Evolutionary conservation across 2,888 invertebrate species (phyloP).

Genomic region (Thyatira batis): DNA sequence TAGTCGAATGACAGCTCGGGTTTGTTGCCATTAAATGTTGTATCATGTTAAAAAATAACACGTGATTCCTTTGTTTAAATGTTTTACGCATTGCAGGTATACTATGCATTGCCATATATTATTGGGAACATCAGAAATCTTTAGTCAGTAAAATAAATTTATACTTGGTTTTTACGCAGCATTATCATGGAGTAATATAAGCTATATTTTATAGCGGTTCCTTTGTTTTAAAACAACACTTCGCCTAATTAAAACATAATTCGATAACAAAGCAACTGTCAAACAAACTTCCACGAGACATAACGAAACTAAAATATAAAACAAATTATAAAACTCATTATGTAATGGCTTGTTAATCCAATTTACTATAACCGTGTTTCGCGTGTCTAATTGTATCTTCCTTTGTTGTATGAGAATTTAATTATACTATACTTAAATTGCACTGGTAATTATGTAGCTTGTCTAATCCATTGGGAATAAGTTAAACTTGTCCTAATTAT

Average conservation of each 20-base stretch:
- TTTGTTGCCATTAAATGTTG: neutral
- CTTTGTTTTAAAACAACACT: too few species aligned
- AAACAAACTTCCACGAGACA: too few species aligned
- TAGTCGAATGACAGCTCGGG: neutral
- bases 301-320: neutral
- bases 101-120: neutral
- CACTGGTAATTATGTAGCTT: neutral
- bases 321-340: neutral
- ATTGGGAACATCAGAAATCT: too few species aligned
- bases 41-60: too few species aligned
- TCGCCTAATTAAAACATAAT: too few species aligned
- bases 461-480: neutral
- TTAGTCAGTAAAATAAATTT: too few species aligned
- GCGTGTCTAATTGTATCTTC: neutral
- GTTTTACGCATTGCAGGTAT: neutral
- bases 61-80: too few species aligned
- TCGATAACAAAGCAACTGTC: too few species aligned
- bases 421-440: neutral
- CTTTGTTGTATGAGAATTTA: neutral
- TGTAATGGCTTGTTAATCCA: neutral
- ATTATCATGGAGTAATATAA: too few species aligned
- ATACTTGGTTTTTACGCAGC: too few species aligned
- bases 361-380: neutral
- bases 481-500: neutral
- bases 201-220: too few species aligned